phyloP scores from a whole-genome alignment of 2,113 vertebrate genomes.

The Hylia prasina region DNA sequence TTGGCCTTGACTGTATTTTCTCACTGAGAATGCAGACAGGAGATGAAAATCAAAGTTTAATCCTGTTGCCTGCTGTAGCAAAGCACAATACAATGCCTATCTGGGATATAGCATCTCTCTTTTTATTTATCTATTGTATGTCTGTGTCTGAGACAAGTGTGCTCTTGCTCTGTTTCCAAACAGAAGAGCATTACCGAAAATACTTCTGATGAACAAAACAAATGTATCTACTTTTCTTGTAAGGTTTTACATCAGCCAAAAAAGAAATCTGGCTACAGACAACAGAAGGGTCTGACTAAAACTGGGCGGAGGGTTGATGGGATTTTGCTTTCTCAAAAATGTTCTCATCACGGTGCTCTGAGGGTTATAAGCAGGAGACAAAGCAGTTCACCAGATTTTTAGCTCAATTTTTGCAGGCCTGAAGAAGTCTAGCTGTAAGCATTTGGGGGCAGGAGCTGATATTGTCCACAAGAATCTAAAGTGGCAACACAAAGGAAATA shows the following conservation, averaged over 20 bases:
- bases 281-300: background rate
- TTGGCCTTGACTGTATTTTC: background rate
- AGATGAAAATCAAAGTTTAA: slow-evolving; percentile 24
- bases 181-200: background rate
- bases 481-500: background rate
- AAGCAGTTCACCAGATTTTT: background rate
- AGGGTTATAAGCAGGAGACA: background rate
- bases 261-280: background rate
- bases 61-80: background rate
- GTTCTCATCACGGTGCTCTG: background rate
- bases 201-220: background rate
- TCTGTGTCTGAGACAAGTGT: background rate
- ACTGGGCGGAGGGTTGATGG: background rate
- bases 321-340: background rate
- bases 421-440: background rate
- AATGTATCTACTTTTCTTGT: background rate
- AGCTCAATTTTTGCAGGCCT: background rate
- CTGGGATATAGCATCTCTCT: background rate
- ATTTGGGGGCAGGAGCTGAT: background rate
- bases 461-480: background rate
- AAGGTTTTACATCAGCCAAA: background rate
- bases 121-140: background rate
- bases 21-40: slow-evolving; percentile 5
- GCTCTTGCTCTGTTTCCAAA: background rate
- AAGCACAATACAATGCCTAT: background rate